A percentile compares a stretch with the other conserved stretches of the same genome.
These are phyloP conservation scores for Anthoscopus minutus DNA, from an alignment of 2,113 vertebrate genomes.

Conservation along the genomic window DNA sequence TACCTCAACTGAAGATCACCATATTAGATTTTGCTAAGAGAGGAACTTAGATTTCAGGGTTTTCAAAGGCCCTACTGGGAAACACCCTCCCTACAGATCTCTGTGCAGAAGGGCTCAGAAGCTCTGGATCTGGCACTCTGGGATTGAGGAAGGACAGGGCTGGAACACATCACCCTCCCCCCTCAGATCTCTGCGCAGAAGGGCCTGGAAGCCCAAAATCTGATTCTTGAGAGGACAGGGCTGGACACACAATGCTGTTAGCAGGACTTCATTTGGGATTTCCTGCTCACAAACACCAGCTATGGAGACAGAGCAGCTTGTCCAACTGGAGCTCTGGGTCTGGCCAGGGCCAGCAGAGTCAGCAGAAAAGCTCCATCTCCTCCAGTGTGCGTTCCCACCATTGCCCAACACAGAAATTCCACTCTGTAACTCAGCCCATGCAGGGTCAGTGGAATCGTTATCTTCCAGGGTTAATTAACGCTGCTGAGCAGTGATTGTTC, in stretches of 20 bases:
- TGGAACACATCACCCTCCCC: neutral
- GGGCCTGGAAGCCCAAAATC: neutral
- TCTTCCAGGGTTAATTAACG: neutral
- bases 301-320: neutral
- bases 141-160: neutral
- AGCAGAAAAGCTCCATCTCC: neutral
- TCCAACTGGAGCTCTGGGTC: neutral
- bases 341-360: neutral
- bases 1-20: constrained; percentile 19
- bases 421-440: neutral
- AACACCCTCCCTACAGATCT: neutral
- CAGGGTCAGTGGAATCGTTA: neutral
- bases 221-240: neutral
- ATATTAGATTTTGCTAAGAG: neutral
- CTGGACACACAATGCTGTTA: neutral
- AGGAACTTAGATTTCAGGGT: neutral
- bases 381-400: neutral
- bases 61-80: neutral
- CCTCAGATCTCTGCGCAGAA: neutral
- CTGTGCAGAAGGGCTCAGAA: neutral
- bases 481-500: neutral
- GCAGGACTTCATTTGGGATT: neutral
- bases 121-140: neutral
- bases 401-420: neutral
- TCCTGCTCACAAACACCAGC: constrained; percentile 26